Evolutionary conservation across 2,888 invertebrate genomes (phyloP), one percentile per base, ranked within the genome.

Genomic region (Aphodius sticticus): DNA sequence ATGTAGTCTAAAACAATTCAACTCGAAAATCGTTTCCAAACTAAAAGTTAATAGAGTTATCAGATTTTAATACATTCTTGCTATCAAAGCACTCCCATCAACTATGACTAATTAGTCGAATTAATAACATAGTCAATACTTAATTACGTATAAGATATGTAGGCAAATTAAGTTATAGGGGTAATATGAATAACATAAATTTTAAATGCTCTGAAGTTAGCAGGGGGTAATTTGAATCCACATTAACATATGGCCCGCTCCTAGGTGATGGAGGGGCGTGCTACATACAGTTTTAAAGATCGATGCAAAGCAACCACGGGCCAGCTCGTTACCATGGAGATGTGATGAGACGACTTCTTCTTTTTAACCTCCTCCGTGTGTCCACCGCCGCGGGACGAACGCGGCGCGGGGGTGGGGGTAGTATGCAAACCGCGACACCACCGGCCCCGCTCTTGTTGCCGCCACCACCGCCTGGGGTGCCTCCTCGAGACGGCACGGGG

Each of bases 251-350:
- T 82, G 81, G 81, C 81, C 82, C 81, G 82, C 81, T 82, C 79
- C 79, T 15, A 16, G 71, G 71, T 12, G 15, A 16, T 71, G 85
- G 83, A 82, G 84, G 85, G 85, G 83, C 84, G 87, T 85, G 83
- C 83, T 82, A 84, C 84, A 84, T 85, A 85, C 85, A 88, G 88
- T 89, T 89, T 89, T 89, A 89, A 89, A 89, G 89, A 89, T 89
- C 89, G 89, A 89, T 89, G 89, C 89, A 89, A 89, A 89, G 89
- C 89, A 89, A 88, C 88, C 88, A 88, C 88, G 88, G 89, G 89
- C 88, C 87, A 89, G 89, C 89, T 89, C 89, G 89, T 89, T 89
- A 89, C 89, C 89, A 89, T 89, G 89, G 89, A 87, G 89, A 89
- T 89, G 89, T 89, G 89, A 88, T 88, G 88, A 89, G 89, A 88